A percentile compares a stretch with the other conserved stretches of the same genome.
phyloP scores from a whole-genome alignment of 35 echinoderm and acorn worm genomes.

The Holothuria glaberrima region DNA sequence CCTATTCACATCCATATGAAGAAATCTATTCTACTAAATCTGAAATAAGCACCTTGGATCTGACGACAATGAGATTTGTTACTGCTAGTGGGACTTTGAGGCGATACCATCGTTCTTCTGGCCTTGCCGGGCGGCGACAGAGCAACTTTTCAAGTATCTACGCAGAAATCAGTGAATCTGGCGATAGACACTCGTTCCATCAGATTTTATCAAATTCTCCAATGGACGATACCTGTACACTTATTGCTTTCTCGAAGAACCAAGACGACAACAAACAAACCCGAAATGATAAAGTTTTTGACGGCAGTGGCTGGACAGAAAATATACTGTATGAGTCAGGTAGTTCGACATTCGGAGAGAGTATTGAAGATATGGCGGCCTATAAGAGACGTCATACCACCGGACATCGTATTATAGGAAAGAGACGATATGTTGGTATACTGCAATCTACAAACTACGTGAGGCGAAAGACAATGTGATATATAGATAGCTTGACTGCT shows the following conservation, averaged over 20 bases:
- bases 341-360: neutral
- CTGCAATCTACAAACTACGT: neutral
- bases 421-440: slow-evolving; percentile 8
- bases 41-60: slow-evolving; percentile 31
- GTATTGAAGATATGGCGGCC: neutral
- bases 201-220: slow-evolving; percentile 48
- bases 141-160: slow-evolving; percentile 56
- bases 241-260: neutral
- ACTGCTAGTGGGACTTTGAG: slow-evolving; percentile 26
- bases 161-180: slow-evolving; percentile 34
- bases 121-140: slow-evolving; percentile 8
- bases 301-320: slow-evolving; percentile 38
- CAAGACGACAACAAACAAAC: neutral
- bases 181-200: slow-evolving; percentile 3
- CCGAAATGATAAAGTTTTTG: neutral
- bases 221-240: neutral
- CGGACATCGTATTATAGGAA: neutral
- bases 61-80: neutral
- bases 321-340: slow-evolving; percentile 38
- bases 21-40: slow-evolving; percentile 28
- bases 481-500: no score
- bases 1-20: slow-evolving; percentile 26
- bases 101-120: slow-evolving; percentile 39
- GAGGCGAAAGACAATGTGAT: slow-evolving; percentile 23
- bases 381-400: slow-evolving; percentile 1